Conservation (phyloP, 2,888 invertebrate genomes). For the Alloplasta piceator region DNA sequence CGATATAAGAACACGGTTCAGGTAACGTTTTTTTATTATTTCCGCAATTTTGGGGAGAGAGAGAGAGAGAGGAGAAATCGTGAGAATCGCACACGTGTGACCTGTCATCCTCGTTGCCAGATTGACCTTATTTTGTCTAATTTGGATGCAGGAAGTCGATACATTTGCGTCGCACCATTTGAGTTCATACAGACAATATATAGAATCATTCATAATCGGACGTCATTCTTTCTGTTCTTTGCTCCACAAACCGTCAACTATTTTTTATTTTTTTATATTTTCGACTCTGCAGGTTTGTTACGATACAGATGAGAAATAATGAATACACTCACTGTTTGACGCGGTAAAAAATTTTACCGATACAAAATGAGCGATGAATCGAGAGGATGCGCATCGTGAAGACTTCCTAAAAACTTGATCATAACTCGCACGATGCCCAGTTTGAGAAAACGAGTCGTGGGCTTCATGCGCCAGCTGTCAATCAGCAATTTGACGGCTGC, state of each 20-base stretch:
- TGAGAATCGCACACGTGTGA: conserved; percentile 36
- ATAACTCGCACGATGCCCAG: conserved; percentile 86
- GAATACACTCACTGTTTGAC: neutral
- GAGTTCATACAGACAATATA: neutral
- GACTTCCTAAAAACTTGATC: conserved; percentile 37
- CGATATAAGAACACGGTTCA: conserved; percentile 11
- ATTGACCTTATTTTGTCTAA: conserved; percentile 61
- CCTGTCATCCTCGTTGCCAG: conserved; percentile 44
- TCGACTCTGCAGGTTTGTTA: neutral
- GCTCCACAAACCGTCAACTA: neutral
- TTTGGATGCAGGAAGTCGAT: conserved; percentile 61
- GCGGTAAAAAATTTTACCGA: too few relatives aligned
- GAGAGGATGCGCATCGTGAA: conserved; percentile 21
- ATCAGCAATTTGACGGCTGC: conserved; percentile 83
- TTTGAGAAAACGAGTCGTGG: conserved; percentile 88
- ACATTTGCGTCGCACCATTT: conserved; percentile 44
- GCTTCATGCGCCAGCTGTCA: conserved; percentile 89
- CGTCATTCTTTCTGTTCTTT: neutral
- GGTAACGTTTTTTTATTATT: conserved; percentile 33
- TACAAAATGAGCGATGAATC: neutral
- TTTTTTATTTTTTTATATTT: neutral
- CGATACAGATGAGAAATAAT: neutral
- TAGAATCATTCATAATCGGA: conserved; percentile 26
- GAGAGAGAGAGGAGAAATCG: neutral
- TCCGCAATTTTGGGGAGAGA: neutral